Conservation (phyloP, 2,113 vertebrate species). For the Theristicus caerulescens region DNA sequence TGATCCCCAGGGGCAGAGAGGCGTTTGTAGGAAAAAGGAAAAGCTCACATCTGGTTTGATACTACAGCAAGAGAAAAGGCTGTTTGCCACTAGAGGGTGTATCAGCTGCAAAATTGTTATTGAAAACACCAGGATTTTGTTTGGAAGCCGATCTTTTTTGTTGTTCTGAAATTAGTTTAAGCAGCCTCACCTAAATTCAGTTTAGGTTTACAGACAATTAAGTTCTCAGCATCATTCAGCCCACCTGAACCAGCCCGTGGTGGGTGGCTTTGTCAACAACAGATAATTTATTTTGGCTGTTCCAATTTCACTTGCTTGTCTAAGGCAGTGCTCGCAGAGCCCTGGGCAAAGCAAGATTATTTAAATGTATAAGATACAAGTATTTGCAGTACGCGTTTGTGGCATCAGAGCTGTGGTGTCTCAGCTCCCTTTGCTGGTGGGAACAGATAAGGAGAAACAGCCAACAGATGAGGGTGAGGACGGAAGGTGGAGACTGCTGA, state of each 20-base stretch:
- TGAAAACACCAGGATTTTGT: not conserved
- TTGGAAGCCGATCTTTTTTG: not conserved
- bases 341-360: not conserved
- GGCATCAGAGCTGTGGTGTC: not conserved
- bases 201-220: not conserved
- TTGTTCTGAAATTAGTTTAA: slow-evolving; percentile 14
- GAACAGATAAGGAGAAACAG: not conserved
- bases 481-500: not conserved
- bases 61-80: not conserved
- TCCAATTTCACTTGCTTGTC: not conserved
- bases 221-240: not conserved
- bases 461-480: not conserved
- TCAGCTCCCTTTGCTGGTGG: not conserved
- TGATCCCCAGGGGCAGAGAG: not conserved
- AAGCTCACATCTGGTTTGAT: not conserved
- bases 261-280: slow-evolving; percentile 52
- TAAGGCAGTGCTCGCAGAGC: not conserved
- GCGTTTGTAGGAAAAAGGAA: not conserved
- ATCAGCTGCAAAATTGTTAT: not conserved
- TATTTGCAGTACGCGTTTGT: not conserved
- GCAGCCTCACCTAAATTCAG: not conserved
- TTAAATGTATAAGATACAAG: slow-evolving; percentile 20
- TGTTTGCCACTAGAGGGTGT: slow-evolving; percentile 60
- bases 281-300: slow-evolving; percentile 28
- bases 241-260: slow-evolving; percentile 23